Evolutionary conservation across 1,140 invertebrate genomes (phyloP).

Genomic region (Himalopsyche phryganea): DNA sequence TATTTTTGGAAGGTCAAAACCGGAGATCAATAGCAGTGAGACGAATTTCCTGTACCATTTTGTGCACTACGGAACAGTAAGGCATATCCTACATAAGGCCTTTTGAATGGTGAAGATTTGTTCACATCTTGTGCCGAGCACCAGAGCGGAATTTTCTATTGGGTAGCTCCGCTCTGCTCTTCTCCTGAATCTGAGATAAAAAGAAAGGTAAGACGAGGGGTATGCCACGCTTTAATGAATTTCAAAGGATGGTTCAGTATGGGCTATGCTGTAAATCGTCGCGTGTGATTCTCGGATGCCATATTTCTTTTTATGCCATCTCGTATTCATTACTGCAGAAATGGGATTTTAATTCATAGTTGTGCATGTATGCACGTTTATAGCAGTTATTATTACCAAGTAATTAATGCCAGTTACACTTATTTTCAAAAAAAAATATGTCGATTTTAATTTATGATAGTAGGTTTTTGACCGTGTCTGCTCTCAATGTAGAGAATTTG

Average conservation of each 20-base stretch:
- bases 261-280: slow-evolving; percentile 28
- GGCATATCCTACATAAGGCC: neutral
- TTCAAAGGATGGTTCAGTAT: slow-evolving; percentile 23
- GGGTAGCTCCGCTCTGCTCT: slow-evolving; percentile 13
- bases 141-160: slow-evolving; percentile 28
- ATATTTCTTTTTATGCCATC: neutral
- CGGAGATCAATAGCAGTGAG: neutral
- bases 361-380: too few species aligned
- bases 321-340: neutral
- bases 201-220: slow-evolving; percentile 27
- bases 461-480: too few species aligned
- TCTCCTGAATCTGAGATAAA: slow-evolving; percentile 21
- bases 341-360: too few species aligned
- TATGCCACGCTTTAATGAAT: slow-evolving; percentile 31
- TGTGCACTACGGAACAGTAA: too few species aligned
- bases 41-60: neutral
- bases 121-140: slow-evolving; percentile 30
- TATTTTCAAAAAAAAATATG: too few species aligned
- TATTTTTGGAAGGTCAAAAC: neutral
- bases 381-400: too few species aligned
- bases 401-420: too few species aligned
- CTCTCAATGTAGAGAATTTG: too few species aligned
- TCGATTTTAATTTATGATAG: too few species aligned
- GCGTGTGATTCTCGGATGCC: slow-evolving; percentile 6
- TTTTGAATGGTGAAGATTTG: slow-evolving; percentile 27